Conservation (phyloP, 2,797 vertebrate genomes). For the Chelon auratus region DNA sequence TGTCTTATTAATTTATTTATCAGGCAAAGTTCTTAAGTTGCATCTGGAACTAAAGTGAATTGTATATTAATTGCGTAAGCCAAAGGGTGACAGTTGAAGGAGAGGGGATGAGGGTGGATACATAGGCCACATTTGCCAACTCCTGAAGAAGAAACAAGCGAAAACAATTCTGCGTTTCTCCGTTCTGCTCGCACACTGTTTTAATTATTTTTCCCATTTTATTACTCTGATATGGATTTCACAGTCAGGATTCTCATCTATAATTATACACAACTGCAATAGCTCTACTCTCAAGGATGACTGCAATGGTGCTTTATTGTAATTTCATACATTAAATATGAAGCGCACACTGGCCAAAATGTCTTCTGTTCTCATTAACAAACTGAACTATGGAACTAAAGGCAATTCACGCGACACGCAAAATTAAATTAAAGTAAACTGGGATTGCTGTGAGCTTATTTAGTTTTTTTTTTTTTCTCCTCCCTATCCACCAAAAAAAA, state of each 20-base stretch:
- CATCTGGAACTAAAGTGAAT: background rate
- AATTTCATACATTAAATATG: constrained; percentile 48
- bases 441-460: constrained; percentile 35
- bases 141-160: background rate
- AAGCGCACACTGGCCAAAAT: constrained; percentile 38
- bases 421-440: constrained; percentile 70
- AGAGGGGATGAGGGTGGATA: background rate
- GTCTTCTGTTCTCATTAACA: constrained; percentile 47
- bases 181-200: background rate
- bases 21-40: no score
- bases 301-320: constrained; percentile 24
- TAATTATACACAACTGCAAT: constrained; percentile 31
- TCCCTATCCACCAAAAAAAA: constrained; percentile 19
- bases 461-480: constrained; percentile 15
- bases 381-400: constrained; percentile 53
- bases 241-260: constrained; percentile 29
- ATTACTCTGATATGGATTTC: constrained; percentile 38
- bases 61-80: background rate
- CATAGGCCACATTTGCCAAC: background rate
- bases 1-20: background rate
- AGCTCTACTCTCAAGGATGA: constrained; percentile 14
- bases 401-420: constrained; percentile 45
- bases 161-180: background rate
- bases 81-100: background rate
- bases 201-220: constrained; percentile 22